Percentiles rank a stretch among this genome's conserved stretches.
These are phyloP conservation scores for Drosophila leonis DNA, from an alignment of 2,888 invertebrate species.

Conservation along the genomic window DNA sequence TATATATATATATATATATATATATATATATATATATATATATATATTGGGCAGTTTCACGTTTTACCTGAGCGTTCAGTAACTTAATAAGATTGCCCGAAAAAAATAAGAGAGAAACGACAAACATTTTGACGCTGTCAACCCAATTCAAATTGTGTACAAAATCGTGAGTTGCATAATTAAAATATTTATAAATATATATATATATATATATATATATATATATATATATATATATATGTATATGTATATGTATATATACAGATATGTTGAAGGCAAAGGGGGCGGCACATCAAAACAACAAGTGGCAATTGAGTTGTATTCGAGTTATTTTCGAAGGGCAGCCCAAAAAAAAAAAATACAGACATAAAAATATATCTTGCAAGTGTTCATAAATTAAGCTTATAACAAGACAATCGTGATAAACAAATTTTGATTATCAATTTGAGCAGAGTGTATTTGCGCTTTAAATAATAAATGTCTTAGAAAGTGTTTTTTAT, in stretches of 20 bases:
- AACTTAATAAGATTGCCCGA: slow-evolving; percentile 52
- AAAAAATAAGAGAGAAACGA: slow-evolving; percentile 16
- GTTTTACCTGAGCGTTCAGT: slow-evolving; percentile 65
- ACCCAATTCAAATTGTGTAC: slow-evolving; percentile 81
- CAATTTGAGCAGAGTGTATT: slow-evolving; percentile 12
- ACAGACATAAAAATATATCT: neutral
- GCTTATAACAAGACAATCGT: slow-evolving; percentile 41
- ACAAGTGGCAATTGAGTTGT: slow-evolving; percentile 69
- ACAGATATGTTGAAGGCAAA: slow-evolving; percentile 10
- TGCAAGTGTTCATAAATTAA: slow-evolving; percentile 35
- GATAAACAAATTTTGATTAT: slow-evolving; percentile 24
- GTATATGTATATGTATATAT: slow-evolving; percentile 21
- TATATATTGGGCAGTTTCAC: slow-evolving; percentile 55
- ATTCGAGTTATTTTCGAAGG: slow-evolving; percentile 16
- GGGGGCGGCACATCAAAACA: slow-evolving; percentile 23
- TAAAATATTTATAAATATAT: slow-evolving; percentile 60
- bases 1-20: slow-evolving; percentile 27
- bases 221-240: slow-evolving; percentile 24
- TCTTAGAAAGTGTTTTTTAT: slow-evolving; percentile 1
- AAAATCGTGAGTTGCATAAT: slow-evolving; percentile 80
- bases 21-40: slow-evolving; percentile 36
- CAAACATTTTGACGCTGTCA: slow-evolving; percentile 63
- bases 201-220: slow-evolving; percentile 27
- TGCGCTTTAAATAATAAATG: slow-evolving; percentile 19
- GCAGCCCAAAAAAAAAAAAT: neutral